These are phyloP conservation scores for Papilio dardanus DNA, from an alignment of 1,140 invertebrate genomes.

Conservation along the genomic window DNA sequence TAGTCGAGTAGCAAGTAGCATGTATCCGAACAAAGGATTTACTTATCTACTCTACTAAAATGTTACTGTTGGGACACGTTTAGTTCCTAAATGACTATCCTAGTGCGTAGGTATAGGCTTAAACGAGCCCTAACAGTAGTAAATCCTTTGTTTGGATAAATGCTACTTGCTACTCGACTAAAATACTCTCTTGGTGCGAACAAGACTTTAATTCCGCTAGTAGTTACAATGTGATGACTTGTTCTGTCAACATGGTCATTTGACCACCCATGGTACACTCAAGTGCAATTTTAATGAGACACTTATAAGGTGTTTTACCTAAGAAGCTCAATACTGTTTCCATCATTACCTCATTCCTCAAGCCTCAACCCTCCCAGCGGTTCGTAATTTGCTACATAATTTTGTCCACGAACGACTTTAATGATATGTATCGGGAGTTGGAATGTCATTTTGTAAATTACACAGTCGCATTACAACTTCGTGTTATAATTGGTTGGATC, in stretches of 20 bases:
- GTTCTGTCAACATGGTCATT: slow-evolving; percentile 9
- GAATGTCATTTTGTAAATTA: slow-evolving; percentile 78
- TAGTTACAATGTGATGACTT: neutral
- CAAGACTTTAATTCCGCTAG: neutral
- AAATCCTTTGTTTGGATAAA: no score
- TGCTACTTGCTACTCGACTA: no score
- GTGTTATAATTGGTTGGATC: slow-evolving; percentile 64
- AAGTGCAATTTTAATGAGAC: slow-evolving; percentile 16
- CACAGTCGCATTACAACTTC: slow-evolving; percentile 55
- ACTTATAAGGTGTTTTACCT: slow-evolving; percentile 16
- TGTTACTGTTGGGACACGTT: no score
- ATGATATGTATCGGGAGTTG: slow-evolving; percentile 67
- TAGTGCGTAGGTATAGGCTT: no score
- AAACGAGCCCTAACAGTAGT: no score
- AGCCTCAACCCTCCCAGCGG: slow-evolving; percentile 45
- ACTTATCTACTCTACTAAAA: no score
- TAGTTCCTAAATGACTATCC: no score
- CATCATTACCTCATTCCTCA: slow-evolving; percentile 46
- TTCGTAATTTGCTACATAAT: slow-evolving; percentile 64
- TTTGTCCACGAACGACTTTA: slow-evolving; percentile 67
- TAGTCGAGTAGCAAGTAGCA: no score
- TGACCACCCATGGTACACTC: slow-evolving; percentile 4
- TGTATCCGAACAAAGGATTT: no score
- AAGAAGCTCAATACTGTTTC: slow-evolving; percentile 34
- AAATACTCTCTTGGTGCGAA: no score